These are phyloP conservation scores for Heteromormyrus szaboi DNA, from an alignment of 2,797 vertebrate genomes.

Conservation along the genomic window DNA sequence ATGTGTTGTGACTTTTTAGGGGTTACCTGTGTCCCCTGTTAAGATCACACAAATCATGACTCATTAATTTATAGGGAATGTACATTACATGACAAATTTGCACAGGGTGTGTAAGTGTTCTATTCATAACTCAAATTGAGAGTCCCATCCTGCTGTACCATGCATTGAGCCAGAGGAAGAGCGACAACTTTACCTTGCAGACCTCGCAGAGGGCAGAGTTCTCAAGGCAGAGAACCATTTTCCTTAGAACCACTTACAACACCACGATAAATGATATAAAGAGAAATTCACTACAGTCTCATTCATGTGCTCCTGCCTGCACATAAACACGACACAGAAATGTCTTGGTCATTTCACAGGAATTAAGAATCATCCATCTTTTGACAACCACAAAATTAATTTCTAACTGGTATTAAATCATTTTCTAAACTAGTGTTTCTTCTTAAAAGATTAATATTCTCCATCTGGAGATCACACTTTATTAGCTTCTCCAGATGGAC, in stretches of 20 bases:
- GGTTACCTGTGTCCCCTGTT: background rate
- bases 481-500: background rate
- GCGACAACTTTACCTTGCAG: background rate
- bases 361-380: background rate
- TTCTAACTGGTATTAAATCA: background rate
- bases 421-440: background rate
- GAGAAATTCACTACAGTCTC: background rate
- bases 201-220: background rate
- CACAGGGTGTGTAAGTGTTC: background rate
- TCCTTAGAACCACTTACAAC: background rate
- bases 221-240: background rate
- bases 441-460: background rate
- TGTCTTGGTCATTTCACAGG: background rate
- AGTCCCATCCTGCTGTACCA: background rate
- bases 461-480: constrained; percentile 5
- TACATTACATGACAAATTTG: background rate
- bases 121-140: background rate
- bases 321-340: background rate
- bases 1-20: background rate
- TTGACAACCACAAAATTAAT: background rate
- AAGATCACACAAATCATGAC: background rate
- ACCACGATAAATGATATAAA: background rate
- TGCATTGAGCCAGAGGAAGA: background rate
- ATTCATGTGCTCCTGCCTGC: background rate
- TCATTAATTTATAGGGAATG: background rate